Evolutionary conservation across 2,888 invertebrate genomes (phyloP), one percentile per base, ranked within the genome.

Genomic region (Suillia variegata): DNA sequence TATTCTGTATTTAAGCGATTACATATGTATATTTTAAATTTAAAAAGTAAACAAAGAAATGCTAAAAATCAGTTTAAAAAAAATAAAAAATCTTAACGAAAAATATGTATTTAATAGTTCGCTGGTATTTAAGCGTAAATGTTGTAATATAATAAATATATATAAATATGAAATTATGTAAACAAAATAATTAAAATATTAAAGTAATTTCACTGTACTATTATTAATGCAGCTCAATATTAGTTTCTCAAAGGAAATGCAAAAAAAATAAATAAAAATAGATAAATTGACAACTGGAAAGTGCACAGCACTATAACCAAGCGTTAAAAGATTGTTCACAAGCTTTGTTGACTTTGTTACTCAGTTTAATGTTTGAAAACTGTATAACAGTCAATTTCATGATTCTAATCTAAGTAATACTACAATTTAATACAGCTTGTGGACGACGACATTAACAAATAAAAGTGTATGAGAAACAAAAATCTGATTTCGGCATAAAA

Each of bases 91-190:
- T 13, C n/a, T 45, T 38, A 38, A 38, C 38, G n/a, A 38, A 45
- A 45, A 45, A 45, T 12, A 18, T n/a, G n/a, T n/a, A n/a, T n/a
- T n/a, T n/a, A n/a, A n/a, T n/a, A n/a, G n/a, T 18, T 52, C 52
- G 33, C 47, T 51, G 53, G 48, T 49, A 56, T 48, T n/a, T 45
- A 42, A 54, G 50, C 52, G 45, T 59, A 26, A 52, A 59, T 55
- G 52, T 53, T 56, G 38, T 53, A 56, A 59, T 48, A 52, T n/a
- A n/a, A n/a, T n/a, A n/a, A n/a, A n/a, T n/a, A n/a, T n/a, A n/a
- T n/a, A n/a, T n/a, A n/a, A n/a, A n/a, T 56, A 51, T 59, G 52
- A 38, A 56, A 38, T 52, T 45, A 51, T 59, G 52, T 52, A 52
- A 55, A 59, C 13, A 55, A 26, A 38, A 52, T 33, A 18, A 34